Base-by-base conservation (phyloP, 2,113 vertebrate species). In the Nothocercus julius region DNA sequence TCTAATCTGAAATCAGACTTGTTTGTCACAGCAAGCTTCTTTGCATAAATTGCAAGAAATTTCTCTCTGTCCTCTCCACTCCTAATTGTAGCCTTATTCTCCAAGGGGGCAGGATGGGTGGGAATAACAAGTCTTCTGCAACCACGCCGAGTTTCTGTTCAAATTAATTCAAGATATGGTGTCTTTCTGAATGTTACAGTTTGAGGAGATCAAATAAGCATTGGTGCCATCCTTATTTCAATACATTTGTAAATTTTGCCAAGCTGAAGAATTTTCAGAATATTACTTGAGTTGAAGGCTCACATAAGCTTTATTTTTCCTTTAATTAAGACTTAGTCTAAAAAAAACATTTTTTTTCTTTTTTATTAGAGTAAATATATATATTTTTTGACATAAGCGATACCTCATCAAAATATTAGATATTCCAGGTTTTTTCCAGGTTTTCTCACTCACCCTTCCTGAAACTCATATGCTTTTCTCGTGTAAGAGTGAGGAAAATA, bases 1-100 rank as follows among this genome's bases (percentile, higher is more conserved):
- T 63, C 90, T 53, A 79, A 85, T 56, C 58, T 63, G 38, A 87
- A 66, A 78, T 93, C 89, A 92, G 87, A 90, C 80, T 94, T n/a
- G 47, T 91, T 73, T 58, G n/a, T 75, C 90, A 95, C 53, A 47
- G 85, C 89, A 96, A 91, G 56, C 19, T 22, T 34, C 61, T 61
- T 82, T 40, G 27, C 8, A 85, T 76, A 77, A 81, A 89, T 86
- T 92, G 90, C 66, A 75, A 72, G 53, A 59, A 79, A 66, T 91
- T 93, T 92, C 82, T 42, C 49, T 7, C 63, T 83, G 30, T 45
- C 61, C 36, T 81, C 78, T 7, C 86, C 75, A 45, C 32, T 82
- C 62, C 21, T 91, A 95, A 92, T 82, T 94, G 30, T 62, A 80
- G 45, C 20, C 67, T 90, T 68, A 42, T 76, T 34, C 49, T 64